These are phyloP conservation scores for Chironomus striatipennis DNA, from an alignment of 1,140 invertebrate genomes.

Conservation along the genomic window DNA sequence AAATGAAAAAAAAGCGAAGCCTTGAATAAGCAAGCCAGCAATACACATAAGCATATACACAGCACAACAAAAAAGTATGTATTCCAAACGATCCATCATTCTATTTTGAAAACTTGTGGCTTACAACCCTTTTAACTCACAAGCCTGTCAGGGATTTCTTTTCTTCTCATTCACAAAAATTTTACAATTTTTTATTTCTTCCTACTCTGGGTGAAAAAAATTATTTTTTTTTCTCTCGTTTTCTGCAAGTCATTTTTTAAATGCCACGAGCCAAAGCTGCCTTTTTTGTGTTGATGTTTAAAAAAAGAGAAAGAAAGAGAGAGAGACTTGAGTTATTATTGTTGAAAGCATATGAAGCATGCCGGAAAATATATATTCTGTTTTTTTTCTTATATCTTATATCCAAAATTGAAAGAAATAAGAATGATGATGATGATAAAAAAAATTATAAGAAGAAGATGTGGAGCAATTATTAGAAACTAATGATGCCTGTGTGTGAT, in stretches of 20 bases:
- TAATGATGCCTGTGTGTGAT: slow-evolving; percentile 12
- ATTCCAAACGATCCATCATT: slow-evolving; percentile 20
- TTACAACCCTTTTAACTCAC: neutral
- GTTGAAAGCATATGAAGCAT: slow-evolving; percentile 12
- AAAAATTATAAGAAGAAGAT: too few relatives aligned
- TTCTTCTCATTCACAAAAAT: slow-evolving; percentile 5
- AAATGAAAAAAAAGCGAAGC: neutral
- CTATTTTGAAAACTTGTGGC: slow-evolving; percentile 19
- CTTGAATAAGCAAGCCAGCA: neutral
- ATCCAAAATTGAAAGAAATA: too few relatives aligned
- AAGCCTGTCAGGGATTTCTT: neutral
- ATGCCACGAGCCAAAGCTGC: slow-evolving; percentile 20
- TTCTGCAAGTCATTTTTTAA: slow-evolving; percentile 19
- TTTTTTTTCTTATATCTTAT: too few relatives aligned
- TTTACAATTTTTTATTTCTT: too few relatives aligned
- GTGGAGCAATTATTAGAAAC: slow-evolving; percentile 4
- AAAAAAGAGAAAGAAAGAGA: neutral
- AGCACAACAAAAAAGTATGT: neutral
- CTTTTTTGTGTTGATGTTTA: neutral
- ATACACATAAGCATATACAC: neutral
- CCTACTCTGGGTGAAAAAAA: neutral
- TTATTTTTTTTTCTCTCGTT: too few relatives aligned
- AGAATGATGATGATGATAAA: too few relatives aligned
- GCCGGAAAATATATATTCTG: neutral
- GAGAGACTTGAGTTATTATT: neutral